Evolutionary conservation across 2,888 invertebrate species (phyloP), one percentile per base, ranked within the genome.

Genomic region (Imbricaverruca yamaguchii): DNA sequence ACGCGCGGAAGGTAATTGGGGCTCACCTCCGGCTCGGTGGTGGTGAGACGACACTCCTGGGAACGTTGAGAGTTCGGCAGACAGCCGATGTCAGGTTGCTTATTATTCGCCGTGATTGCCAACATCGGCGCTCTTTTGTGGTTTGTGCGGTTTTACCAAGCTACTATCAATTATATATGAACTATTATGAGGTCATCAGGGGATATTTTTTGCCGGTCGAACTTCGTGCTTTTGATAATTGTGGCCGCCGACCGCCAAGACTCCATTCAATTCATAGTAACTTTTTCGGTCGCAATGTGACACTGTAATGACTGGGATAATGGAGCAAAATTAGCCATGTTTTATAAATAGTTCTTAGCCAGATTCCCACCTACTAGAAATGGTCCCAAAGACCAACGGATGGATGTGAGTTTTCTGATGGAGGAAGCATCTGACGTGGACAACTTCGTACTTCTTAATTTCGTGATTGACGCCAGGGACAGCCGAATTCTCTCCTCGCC

Each of bases 161-260:
- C 74, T 18, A 7, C 74, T 74, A 74, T 74, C 74, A 74, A 53
- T 74, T 74, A 9, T 15, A 18, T 74, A 74, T 74, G 53, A 74
- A 9, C 74, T 9, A 21, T 25, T 9, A 74, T 74, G 53, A 74
- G 3, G 74, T 23, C 53, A 74, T 74, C 53, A 6, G 15, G 25
- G 15, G 74, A 53, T 18, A 53, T 74, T 74, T 74, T 74, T 74
- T 39, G 8, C 25, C 13, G 25, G 25, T 25, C 67, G 13, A 13
- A 67, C 7, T 67, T 67, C 67, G n/a, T 11, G 13, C 25, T 25
- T 25, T 4, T 11, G 8, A 13, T 12, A 8, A 25, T 25, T 9
- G 25, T 67, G 67, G 0, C 8, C 67, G 67, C 13, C 25, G 25
- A 67, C 67, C 6, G 13, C 61, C 15, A 18, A 39, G 39, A 39